Conservation (phyloP, 2,888 invertebrate genomes). For the Helleia helle region DNA sequence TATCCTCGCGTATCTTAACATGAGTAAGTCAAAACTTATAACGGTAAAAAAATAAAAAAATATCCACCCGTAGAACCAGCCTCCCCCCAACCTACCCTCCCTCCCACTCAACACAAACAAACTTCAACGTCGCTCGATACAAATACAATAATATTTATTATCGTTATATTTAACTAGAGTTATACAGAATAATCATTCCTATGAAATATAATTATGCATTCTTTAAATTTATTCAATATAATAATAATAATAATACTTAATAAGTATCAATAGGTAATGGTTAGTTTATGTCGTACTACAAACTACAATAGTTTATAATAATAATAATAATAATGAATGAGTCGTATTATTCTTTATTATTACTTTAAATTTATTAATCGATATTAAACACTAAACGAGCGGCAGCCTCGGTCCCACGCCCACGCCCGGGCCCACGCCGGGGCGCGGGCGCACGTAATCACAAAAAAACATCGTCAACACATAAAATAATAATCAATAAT, state of each 20-base stretch:
- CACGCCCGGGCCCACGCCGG: conserved; percentile 45
- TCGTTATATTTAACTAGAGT: conserved; percentile 74
- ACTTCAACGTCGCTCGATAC: conserved; percentile 45
- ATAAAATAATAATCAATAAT: conserved; percentile 75
- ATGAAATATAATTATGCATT: conserved; percentile 76
- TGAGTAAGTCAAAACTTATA: conserved; percentile 70
- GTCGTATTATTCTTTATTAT: conserved; percentile 67
- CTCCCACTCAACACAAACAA: conserved; percentile 26
- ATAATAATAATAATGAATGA: conserved; percentile 57
- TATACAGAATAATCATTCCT: conserved; percentile 76
- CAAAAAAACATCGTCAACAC: conserved; percentile 73
- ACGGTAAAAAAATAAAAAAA: conserved; percentile 75
- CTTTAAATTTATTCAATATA: conserved; percentile 73
- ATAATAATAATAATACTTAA: conserved; percentile 74
- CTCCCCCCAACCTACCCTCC: conserved; percentile 31
- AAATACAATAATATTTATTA: conserved; percentile 64
- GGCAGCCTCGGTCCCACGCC: conserved; percentile 12
- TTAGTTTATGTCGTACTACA: conserved; percentile 72
- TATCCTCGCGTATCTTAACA: conserved; percentile 59
- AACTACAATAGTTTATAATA: conserved; percentile 64
- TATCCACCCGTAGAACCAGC: conserved; percentile 67
- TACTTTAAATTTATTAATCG: conserved; percentile 63
- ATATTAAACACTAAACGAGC: conserved; percentile 61
- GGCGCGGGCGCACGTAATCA: conserved; percentile 72
- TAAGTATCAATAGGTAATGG: conserved; percentile 74